Percentiles rank a stretch among this genome's conserved stretches.
phyloP scores from a whole-genome alignment of 2,113 vertebrate genomes.

The Oncorhynchus masou region DNA sequence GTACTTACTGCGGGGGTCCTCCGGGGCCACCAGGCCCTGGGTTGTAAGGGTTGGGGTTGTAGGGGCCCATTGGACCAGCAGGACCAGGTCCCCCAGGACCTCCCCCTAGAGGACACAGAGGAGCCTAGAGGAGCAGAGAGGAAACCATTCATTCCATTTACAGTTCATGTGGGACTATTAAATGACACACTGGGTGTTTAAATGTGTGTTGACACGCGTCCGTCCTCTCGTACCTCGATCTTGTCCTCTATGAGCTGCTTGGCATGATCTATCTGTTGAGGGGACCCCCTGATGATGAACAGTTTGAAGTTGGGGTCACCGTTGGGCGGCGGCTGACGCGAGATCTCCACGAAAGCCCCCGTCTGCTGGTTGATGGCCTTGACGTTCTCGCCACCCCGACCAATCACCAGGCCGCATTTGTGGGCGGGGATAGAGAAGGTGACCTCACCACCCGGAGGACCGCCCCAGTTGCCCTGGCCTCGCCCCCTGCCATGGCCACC shows the following conservation, averaged over 20 bases:
- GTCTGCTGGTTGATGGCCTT: slow-evolving; percentile 94
- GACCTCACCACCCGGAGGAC: slow-evolving; percentile 87
- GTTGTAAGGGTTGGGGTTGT: slow-evolving; percentile 87
- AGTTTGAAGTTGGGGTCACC: slow-evolving; percentile 92
- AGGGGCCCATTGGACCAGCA: slow-evolving; percentile 85
- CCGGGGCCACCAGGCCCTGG: slow-evolving; percentile 80
- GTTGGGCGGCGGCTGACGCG: slow-evolving; percentile 85
- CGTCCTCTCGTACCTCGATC: slow-evolving; percentile 78
- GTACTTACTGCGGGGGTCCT: slow-evolving; percentile 85
- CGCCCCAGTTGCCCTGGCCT: slow-evolving; percentile 87
- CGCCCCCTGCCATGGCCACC: slow-evolving; percentile 81
- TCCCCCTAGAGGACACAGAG: slow-evolving; percentile 85
- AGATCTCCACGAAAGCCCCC: slow-evolving; percentile 90
- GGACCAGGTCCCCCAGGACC: slow-evolving; percentile 80
- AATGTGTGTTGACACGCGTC: not conserved
- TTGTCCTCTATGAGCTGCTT: slow-evolving; percentile 94
- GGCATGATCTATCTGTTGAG: slow-evolving; percentile 91
- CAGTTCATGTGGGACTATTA: not conserved
- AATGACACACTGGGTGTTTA: not conserved
- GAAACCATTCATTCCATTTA: not conserved
- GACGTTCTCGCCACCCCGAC: slow-evolving; percentile 88
- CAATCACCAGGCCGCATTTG: slow-evolving; percentile 92
- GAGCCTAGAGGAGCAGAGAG: slow-evolving; percentile 70
- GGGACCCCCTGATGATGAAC: slow-evolving; percentile 86
- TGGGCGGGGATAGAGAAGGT: slow-evolving; percentile 92